Evolutionary conservation across 2,888 invertebrate species (phyloP), one percentile per base, ranked within the genome.

Genomic region (Meganola albula): DNA sequence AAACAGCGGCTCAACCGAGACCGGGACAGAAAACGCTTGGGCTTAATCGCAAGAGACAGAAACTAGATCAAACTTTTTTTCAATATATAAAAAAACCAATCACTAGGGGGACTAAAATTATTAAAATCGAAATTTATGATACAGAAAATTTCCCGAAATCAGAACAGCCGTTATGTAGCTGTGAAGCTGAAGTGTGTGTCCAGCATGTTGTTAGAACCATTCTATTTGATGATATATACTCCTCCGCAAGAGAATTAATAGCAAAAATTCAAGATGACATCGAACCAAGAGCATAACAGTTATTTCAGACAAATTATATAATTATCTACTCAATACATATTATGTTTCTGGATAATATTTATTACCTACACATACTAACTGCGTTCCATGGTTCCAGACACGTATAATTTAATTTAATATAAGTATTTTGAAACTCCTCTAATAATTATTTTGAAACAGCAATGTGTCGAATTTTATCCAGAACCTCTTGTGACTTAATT

Each of bases 71-170:
- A 23, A 23, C 23, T 23, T 23, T 10, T 21, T 23, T 23, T 23
- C 23, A 23, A 23, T 23, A 10, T 10, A 23, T 21, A 21, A 21
- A 21, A n/a, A 21, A 21, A 21, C 21, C 21, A n/a, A 8, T 21
- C n/a, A 21, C 21, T 21, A 5, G 9, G n/a, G 21, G 21, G 6
- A 16, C 16, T 5, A 16, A 16, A 16, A 16, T 21, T 8, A 23
- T 23, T 11, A 23, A 23, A 10, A 23, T 23, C 10, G 2, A 23
- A 23, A 23, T 23, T 10, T 23, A 23, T 10, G 23, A 23, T 23
- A 10, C 23, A 10, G 23, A 10, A 7, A 23, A 11, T 23, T 23
- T 23, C 6, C 4, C 16, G 4, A 16, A 16, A 16, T 16, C 16
- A 4, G 16, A 16, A 16, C 16, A 16, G 16, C 16, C 4, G 4